Conservation (phyloP, 2,797 vertebrate genomes). For the Pseudochirops corinnae region DNA sequence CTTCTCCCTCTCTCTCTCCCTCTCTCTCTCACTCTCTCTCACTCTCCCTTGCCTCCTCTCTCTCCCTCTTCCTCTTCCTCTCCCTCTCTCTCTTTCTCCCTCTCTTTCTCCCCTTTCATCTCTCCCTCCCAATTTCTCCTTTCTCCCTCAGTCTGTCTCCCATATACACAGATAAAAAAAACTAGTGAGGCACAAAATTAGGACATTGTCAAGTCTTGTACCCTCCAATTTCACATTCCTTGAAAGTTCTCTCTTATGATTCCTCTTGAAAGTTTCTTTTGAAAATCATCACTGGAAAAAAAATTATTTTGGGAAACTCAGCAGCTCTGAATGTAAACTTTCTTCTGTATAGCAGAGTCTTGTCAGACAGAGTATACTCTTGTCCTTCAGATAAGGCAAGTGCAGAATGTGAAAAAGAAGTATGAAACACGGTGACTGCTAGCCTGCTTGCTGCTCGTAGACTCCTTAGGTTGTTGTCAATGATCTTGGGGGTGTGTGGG, state of each 20-base stretch:
- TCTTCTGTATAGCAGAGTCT: conserved; percentile 29
- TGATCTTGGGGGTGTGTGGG: too few relatives aligned
- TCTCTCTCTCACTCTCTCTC: too few relatives aligned
- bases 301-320: conserved; percentile 25
- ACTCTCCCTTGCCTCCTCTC: too few relatives aligned
- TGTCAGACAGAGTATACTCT: background rate
- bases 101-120: too few relatives aligned
- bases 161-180: conserved; percentile 70
- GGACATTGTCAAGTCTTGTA: conserved; percentile 55
- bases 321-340: conserved; percentile 7
- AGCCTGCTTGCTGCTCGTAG: background rate
- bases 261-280: conserved; percentile 18
- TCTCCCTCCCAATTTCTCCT: too few relatives aligned
- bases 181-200: conserved; percentile 79
- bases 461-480: conserved; percentile 7
- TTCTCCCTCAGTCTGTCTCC: background rate
- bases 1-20: too few relatives aligned
- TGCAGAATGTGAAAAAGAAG: background rate
- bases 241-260: conserved; percentile 52
- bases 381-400: conserved; percentile 15
- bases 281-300: background rate
- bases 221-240: conserved; percentile 57
- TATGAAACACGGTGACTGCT: background rate
- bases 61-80: too few relatives aligned
- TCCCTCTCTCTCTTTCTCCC: too few relatives aligned